phyloP scores from a whole-genome alignment of 2,888 invertebrate genomes.

The Anorthoa munda region DNA sequence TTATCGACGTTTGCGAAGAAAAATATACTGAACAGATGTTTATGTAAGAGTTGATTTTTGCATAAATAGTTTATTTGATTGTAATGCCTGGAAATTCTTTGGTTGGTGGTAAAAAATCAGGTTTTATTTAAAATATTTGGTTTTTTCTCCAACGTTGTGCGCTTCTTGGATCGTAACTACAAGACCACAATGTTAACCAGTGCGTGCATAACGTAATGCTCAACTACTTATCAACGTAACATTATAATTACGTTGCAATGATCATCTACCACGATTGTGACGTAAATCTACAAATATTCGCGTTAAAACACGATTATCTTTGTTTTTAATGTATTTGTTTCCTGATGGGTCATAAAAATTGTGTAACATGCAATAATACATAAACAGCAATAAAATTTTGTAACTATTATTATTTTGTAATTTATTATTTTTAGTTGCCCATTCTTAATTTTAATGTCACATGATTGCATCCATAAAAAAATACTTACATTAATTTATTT shows the following conservation, averaged over 20 bases:
- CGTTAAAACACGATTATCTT: background rate
- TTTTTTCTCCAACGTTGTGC: conserved; percentile 7
- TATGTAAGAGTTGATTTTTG: no score
- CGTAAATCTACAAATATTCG: conserved; percentile 16
- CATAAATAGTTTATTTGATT: no score
- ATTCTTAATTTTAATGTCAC: background rate
- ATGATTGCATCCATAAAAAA: no score
- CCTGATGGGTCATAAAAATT: background rate
- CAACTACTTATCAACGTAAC: conserved; percentile 20
- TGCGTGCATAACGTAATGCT: conserved; percentile 49
- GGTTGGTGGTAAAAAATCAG: no score
- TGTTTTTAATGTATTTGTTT: conserved; percentile 4
- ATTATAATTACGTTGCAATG: conserved; percentile 27
- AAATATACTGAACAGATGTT: no score
- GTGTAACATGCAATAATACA: background rate
- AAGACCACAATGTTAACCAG: conserved; percentile 29
- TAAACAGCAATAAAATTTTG: background rate
- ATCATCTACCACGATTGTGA: conserved; percentile 10
- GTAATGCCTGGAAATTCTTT: no score
- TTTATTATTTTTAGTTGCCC: background rate
- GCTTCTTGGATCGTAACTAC: conserved; percentile 1
- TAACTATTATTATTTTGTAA: background rate
- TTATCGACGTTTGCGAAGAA: no score
- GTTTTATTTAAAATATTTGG: no score
- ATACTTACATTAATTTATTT: no score